Evolutionary conservation across 35 echinoderm and acorn worm species (phyloP).

Genomic region (Heliocidaris erythrogramma): DNA sequence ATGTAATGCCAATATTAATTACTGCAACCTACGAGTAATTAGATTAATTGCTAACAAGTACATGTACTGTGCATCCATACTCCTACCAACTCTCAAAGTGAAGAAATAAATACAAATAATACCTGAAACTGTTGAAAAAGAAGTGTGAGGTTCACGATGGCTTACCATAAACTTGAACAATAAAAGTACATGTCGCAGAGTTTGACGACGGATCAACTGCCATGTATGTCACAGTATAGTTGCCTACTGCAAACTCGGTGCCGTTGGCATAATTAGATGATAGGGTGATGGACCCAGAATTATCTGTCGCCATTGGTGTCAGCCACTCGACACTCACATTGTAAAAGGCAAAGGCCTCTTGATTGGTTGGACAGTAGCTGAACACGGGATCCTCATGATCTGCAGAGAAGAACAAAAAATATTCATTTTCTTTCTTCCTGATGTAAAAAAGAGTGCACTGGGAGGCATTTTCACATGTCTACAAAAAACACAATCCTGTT

Average conservation of each 20-base stretch:
- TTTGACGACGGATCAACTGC: slow-evolving; percentile 54
- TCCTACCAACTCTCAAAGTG: too few relatives aligned
- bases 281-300: background rate
- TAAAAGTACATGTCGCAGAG: slow-evolving; percentile 35
- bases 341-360: background rate
- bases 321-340: background rate
- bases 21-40: too few relatives aligned
- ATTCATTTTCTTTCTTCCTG: too few relatives aligned
- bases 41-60: too few relatives aligned
- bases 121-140: too few relatives aligned
- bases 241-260: slow-evolving; percentile 54
- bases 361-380: slow-evolving; percentile 14
- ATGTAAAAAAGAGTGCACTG: too few relatives aligned
- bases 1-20: too few relatives aligned
- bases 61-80: too few relatives aligned
- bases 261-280: slow-evolving; percentile 39
- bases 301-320: background rate
- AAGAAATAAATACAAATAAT: too few relatives aligned
- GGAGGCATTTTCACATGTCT: too few relatives aligned
- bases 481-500: too few relatives aligned
- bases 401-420: background rate
- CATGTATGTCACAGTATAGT: slow-evolving; percentile 35
- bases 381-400: slow-evolving; percentile 6
- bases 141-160: too few relatives aligned
- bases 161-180: slow-evolving; percentile 35